phyloP scores from a whole-genome alignment of 2,888 invertebrate genomes.

The Scaptomyza caliginosa region DNA sequence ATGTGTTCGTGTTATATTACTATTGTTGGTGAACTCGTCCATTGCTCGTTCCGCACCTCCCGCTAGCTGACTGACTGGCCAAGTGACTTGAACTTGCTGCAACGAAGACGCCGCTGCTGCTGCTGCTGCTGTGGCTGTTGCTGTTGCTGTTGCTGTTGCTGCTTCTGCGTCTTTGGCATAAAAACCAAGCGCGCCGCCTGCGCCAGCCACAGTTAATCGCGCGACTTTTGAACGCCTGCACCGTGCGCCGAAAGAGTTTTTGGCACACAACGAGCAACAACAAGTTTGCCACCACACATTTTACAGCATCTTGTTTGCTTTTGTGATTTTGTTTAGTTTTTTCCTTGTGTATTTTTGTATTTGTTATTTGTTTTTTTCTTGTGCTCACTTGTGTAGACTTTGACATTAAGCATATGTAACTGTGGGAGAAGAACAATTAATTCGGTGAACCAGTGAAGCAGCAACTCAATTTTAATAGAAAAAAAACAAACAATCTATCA shows the following conservation, averaged over 20 bases:
- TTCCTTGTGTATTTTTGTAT: conserved; percentile 1
- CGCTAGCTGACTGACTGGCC: conserved; percentile 66
- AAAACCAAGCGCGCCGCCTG: conserved; percentile 80
- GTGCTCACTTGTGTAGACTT: conserved; percentile 1
- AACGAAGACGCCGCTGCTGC: conserved; percentile 60
- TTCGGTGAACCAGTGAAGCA: conserved; percentile 27
- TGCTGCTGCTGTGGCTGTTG: conserved; percentile 16
- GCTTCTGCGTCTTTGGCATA: conserved; percentile 66
- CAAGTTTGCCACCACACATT: conserved; percentile 28
- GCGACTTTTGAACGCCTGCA: conserved; percentile 73
- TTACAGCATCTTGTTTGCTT: conserved; percentile 46
- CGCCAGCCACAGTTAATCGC: conserved; percentile 82
- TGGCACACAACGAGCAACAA: conserved; percentile 24
- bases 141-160: conserved; percentile 21
- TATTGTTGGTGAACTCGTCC: conserved; percentile 67
- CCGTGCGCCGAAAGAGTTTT: conserved; percentile 25
- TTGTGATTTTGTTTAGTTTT: conserved; percentile 4
- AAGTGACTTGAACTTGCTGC: conserved; percentile 72
- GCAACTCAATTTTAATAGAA: conserved; percentile 1
- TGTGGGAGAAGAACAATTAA: conserved; percentile 35
- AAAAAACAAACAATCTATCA: conserved; percentile 23
- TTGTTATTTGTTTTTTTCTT: conserved; percentile 18
- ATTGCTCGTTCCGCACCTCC: conserved; percentile 56
- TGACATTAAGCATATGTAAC: conserved; percentile 34
- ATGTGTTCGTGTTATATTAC: conserved; percentile 53